phyloP scores from a whole-genome alignment of 2,797 vertebrate species.

The Gorsachius magnificus region DNA sequence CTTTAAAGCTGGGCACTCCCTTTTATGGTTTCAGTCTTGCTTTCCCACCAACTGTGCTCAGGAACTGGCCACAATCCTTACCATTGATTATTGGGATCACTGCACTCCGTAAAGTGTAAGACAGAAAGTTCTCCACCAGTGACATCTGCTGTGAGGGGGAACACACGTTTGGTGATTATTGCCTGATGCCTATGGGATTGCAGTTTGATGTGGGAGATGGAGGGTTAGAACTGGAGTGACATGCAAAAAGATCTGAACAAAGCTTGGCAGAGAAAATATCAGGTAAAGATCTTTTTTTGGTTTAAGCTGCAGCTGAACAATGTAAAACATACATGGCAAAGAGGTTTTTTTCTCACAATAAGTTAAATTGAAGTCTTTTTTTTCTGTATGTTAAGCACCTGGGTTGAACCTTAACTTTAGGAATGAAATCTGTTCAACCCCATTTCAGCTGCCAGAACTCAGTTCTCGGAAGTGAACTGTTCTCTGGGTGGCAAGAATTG shows the following conservation, averaged over 20 bases:
- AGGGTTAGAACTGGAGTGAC: neutral
- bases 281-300: neutral
- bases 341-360: neutral
- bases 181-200: neutral
- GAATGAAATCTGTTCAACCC: neutral
- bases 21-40: neutral
- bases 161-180: neutral
- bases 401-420: neutral
- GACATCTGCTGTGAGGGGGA: constrained; percentile 31
- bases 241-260: neutral
- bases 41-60: neutral
- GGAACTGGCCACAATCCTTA: constrained; percentile 24
- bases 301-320: neutral
- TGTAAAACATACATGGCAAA: neutral
- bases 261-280: neutral
- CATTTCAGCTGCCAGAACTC: neutral
- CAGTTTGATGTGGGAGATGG: neutral
- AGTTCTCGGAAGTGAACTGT: neutral
- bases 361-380: neutral
- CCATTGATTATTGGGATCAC: constrained; percentile 65
- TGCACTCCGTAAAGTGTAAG: constrained; percentile 46
- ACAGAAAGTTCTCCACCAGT: constrained; percentile 64
- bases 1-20: neutral
- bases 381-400: neutral
- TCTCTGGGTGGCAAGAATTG: neutral